These are phyloP conservation scores for Sylvia atricapilla DNA, from an alignment of 2,113 vertebrate species.

Conservation along the genomic window DNA sequence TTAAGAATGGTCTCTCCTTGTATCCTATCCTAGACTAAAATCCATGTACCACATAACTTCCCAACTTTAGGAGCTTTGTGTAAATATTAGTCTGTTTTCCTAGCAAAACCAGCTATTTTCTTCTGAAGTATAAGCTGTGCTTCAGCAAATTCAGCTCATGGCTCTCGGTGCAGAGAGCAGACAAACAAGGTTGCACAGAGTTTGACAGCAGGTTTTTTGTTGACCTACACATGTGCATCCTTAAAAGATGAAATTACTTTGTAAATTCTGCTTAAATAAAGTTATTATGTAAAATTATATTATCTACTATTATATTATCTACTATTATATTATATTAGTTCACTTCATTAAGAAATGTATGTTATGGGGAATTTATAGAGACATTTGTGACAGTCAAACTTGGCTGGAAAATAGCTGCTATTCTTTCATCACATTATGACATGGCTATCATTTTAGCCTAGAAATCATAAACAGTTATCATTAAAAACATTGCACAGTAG, in stretches of 20 bases:
- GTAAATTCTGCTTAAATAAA: not conserved
- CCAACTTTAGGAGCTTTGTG: not conserved
- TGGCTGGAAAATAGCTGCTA: not conserved
- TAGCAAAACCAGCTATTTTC: not conserved
- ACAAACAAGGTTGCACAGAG: conserved; percentile 46
- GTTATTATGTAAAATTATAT: not conserved
- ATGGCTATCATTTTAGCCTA: not conserved
- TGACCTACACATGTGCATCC: conserved; percentile 20
- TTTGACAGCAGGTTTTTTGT: conserved; percentile 36
- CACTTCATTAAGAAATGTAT: not conserved
- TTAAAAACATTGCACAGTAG: not conserved
- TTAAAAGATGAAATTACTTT: not conserved
- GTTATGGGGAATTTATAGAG: not conserved
- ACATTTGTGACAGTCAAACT: not conserved
- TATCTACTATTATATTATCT: not conserved
- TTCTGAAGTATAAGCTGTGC: not conserved
- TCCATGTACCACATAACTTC: not conserved
- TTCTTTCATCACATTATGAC: not conserved
- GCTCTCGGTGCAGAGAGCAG: not conserved
- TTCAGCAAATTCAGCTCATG: not conserved
- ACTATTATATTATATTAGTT: not conserved
- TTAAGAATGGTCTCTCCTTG: not conserved
- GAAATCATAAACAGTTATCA: not conserved
- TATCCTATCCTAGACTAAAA: not conserved
- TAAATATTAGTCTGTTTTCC: not conserved